These are phyloP conservation scores for Anneissia japonica DNA, from an alignment of 35 echinoderm and acorn worm genomes.

Conservation along the genomic window DNA sequence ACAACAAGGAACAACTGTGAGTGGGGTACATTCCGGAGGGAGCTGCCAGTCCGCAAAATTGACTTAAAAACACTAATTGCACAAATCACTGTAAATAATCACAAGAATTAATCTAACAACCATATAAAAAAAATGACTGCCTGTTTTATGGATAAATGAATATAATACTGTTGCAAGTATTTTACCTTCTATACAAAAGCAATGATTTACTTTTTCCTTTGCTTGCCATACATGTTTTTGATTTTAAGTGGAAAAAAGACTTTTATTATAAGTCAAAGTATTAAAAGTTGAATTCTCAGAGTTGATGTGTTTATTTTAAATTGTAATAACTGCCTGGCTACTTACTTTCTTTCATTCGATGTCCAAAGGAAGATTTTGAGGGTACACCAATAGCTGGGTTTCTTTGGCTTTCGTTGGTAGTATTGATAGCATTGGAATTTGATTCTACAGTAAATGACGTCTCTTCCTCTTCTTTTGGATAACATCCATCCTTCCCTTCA, in stretches of 20 bases:
- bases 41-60: neutral
- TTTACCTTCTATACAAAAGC: too few relatives aligned
- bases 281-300: too few relatives aligned
- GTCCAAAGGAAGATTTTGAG: neutral
- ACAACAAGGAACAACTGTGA: neutral
- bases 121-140: too few relatives aligned
- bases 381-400: neutral
- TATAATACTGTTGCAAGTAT: too few relatives aligned
- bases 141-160: too few relatives aligned
- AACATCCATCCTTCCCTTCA: neutral
- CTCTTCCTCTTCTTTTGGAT: neutral
- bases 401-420: neutral
- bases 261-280: too few relatives aligned
- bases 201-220: too few relatives aligned
- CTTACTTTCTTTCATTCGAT: neutral
- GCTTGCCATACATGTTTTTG: too few relatives aligned
- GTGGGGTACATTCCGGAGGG: neutral
- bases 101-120: too few relatives aligned
- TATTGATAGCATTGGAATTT: neutral
- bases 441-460: neutral
- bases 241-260: too few relatives aligned
- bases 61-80: neutral
- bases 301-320: too few relatives aligned
- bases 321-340: too few relatives aligned
- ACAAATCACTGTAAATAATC: neutral